A percentile compares a stretch with the other conserved stretches of the same genome.
phyloP scores from a whole-genome alignment of 2,797 vertebrate genomes.

The Chromobotia macracanthus region DNA sequence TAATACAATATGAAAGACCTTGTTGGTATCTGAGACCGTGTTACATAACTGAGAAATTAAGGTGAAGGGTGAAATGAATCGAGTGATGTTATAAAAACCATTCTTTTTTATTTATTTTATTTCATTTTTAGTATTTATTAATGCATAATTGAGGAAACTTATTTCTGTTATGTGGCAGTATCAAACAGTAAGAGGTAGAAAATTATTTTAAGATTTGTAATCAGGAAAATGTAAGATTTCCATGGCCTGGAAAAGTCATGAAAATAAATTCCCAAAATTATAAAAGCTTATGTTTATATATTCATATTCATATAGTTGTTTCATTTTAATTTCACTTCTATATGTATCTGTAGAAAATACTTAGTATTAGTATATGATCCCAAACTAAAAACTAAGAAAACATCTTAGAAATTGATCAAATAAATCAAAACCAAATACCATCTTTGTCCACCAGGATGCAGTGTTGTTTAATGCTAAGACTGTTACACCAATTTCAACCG shows the following conservation, averaged over 20 bases:
- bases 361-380: no score
- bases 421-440: no score
- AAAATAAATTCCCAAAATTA: neutral
- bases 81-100: neutral
- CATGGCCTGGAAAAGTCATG: neutral
- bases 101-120: neutral
- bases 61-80: neutral
- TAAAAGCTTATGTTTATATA: neutral
- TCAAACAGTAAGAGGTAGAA: neutral
- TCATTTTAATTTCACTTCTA: neutral
- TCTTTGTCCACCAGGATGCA: conserved; percentile 68
- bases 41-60: neutral
- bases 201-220: neutral
- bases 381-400: no score
- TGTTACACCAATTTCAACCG: neutral
- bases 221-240: neutral
- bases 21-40: neutral
- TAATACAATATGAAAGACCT: conserved; percentile 61
- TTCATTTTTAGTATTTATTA: neutral
- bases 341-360: neutral
- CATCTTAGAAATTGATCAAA: no score
- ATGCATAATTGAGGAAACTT: neutral
- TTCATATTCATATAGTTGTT: no score
- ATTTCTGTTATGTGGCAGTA: neutral
- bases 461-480: conserved; percentile 58